phyloP scores from a whole-genome alignment of 2,113 vertebrate species.

The Setophaga coronata region DNA sequence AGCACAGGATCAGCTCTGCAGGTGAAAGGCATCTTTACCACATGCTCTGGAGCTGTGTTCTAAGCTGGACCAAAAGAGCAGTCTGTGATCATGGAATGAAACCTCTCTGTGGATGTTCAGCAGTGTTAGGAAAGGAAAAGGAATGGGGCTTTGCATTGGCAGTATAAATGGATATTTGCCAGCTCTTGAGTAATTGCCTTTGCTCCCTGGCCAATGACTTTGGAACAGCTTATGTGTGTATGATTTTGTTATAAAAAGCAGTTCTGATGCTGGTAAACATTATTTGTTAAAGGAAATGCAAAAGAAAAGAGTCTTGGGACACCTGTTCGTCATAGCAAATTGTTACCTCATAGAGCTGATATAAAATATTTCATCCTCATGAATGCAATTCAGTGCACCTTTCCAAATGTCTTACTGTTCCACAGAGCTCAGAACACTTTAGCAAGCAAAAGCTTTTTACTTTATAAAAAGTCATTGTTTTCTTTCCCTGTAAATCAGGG shows the following conservation, averaged over 20 bases:
- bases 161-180: background rate
- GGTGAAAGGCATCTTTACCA: background rate
- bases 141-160: background rate
- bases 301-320: background rate
- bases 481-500: background rate
- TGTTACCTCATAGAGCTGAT: background rate
- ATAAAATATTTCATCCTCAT: background rate
- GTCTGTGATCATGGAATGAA: background rate
- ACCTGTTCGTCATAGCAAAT: background rate
- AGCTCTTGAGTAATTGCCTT: background rate
- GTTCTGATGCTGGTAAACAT: background rate
- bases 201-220: background rate
- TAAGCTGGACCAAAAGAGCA: background rate
- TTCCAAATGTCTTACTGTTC: background rate
- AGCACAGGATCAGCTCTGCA: background rate
- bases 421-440: background rate
- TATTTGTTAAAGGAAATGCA: background rate
- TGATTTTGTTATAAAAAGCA: background rate
- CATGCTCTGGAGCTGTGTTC: accelerated
- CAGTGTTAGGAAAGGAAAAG: background rate
- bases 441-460: background rate
- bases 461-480: background rate
- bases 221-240: background rate
- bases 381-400: background rate
- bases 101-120: accelerated